A percentile compares a stretch with the other conserved stretches of the same genome.
These are phyloP conservation scores for Megastigmus dorsalis DNA, from an alignment of 2,888 invertebrate species.

Conservation along the genomic window DNA sequence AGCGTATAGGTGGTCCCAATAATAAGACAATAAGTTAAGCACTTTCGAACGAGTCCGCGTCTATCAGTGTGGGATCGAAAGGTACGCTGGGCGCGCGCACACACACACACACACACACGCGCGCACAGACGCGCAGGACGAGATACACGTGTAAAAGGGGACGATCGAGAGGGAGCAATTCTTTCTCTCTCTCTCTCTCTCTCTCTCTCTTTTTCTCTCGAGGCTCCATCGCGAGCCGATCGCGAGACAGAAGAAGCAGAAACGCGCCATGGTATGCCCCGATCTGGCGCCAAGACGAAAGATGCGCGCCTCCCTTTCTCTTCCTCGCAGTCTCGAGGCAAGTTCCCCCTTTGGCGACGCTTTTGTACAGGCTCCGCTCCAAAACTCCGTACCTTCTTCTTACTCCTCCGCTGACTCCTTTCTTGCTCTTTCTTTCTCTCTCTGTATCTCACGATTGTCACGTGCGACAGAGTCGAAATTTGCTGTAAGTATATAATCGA, in stretches of 20 bases:
- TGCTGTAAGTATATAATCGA: too few species aligned
- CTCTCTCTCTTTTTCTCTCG: constrained; percentile 1
- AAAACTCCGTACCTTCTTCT: too few species aligned
- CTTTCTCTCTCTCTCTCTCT: constrained; percentile 25
- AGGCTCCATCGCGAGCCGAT: constrained; percentile 32
- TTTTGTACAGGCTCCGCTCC: too few species aligned
- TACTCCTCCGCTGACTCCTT: not conserved
- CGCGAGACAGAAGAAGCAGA: constrained; percentile 28
- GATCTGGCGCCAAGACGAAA: constrained; percentile 53
- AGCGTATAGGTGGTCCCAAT: constrained; percentile 71
- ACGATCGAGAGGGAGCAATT: constrained; percentile 55
- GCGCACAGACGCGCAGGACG: constrained; percentile 49
- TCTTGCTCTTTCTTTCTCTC: constrained; percentile 42
- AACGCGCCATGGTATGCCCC: constrained; percentile 48
- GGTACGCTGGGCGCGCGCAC: constrained; percentile 49
- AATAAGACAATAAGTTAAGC: constrained; percentile 71
- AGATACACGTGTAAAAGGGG: constrained; percentile 44
- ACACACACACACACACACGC: constrained; percentile 44
- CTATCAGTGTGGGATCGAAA: constrained; percentile 69
- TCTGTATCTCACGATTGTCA: constrained; percentile 39
- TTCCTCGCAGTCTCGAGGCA: constrained; percentile 35
- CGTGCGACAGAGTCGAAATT: not conserved
- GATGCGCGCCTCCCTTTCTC: constrained; percentile 35
- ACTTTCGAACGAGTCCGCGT: constrained; percentile 57
- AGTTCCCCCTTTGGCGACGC: too few species aligned